Percentiles rank a stretch among this genome's conserved stretches.
Evolutionary conservation across 2,113 vertebrate species (phyloP).

Genomic region (Malurus cyaneus): DNA sequence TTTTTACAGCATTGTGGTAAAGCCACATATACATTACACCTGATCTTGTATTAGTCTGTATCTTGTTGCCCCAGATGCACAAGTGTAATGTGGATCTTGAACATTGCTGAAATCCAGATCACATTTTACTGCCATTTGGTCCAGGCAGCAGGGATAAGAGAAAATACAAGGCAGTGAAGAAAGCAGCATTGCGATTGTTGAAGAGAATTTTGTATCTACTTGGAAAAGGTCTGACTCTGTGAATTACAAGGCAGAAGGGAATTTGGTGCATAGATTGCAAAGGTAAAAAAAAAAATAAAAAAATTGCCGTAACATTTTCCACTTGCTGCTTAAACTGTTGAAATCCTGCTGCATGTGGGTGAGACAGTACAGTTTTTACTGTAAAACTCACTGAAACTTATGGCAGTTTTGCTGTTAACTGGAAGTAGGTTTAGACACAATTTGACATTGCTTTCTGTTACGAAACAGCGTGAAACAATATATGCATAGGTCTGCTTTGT

Average conservation of each 20-base stretch:
- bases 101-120: background rate
- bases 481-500: background rate
- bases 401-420: background rate
- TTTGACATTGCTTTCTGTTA: background rate
- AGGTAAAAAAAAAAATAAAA: background rate
- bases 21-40: background rate
- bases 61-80: background rate
- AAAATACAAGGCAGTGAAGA: background rate
- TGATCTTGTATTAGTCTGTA: background rate
- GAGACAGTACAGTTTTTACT: background rate
- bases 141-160: background rate
- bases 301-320: background rate
- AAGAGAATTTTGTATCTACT: background rate
- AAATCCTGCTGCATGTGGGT: background rate
- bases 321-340: background rate
- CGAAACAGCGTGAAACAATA: background rate
- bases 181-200: background rate
- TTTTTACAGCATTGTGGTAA: background rate
- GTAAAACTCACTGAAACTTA: background rate
- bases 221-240: background rate
- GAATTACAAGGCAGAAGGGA: background rate
- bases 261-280: background rate
- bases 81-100: background rate
- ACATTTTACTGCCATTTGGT: background rate
- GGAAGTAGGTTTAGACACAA: slow-evolving; percentile 13